These are phyloP conservation scores for Apomyelois bistriatella DNA, from an alignment of 2,888 invertebrate species.

Conservation along the genomic window DNA sequence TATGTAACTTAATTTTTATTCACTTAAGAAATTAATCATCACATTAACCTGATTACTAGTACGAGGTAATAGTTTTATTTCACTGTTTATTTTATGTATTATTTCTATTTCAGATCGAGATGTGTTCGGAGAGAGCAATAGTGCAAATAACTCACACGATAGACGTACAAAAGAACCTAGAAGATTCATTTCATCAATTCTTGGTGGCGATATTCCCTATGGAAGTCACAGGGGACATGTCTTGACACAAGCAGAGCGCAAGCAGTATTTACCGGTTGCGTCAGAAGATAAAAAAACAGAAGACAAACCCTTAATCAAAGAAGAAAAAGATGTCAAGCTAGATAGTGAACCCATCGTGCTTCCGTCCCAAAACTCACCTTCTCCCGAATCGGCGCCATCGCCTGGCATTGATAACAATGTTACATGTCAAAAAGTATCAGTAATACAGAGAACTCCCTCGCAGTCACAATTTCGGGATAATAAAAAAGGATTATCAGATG, in stretches of 20 bases:
- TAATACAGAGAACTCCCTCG: conserved; percentile 89
- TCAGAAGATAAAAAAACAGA: conserved; percentile 79
- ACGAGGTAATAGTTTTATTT: too few relatives aligned
- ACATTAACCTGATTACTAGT: not conserved
- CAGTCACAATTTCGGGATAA: conserved; percentile 70
- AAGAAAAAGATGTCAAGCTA: conserved; percentile 81
- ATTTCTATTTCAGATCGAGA: conserved; percentile 71
- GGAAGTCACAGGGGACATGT: conserved; percentile 88
- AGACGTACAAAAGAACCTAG: conserved; percentile 72
- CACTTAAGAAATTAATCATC: not conserved
- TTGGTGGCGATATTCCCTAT: conserved; percentile 90
- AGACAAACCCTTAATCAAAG: conserved; percentile 76
- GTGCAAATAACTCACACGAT: conserved; percentile 46
- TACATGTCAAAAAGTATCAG: conserved; percentile 86
- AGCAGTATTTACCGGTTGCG: conserved; percentile 85
- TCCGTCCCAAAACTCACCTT: conserved; percentile 70
- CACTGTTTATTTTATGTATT: too few relatives aligned
- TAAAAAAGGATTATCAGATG: conserved; percentile 70
- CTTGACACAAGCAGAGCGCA: conserved; percentile 89
- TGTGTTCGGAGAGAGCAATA: conserved; percentile 69
- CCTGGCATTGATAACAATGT: conserved; percentile 84
- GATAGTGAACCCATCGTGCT: conserved; percentile 82
- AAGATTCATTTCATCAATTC: conserved; percentile 88
- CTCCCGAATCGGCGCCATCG: conserved; percentile 79
- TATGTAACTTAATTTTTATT: conserved; percentile 16